phyloP scores from a whole-genome alignment of 2,888 invertebrate genomes.

The Cryptosula pallasiana region DNA sequence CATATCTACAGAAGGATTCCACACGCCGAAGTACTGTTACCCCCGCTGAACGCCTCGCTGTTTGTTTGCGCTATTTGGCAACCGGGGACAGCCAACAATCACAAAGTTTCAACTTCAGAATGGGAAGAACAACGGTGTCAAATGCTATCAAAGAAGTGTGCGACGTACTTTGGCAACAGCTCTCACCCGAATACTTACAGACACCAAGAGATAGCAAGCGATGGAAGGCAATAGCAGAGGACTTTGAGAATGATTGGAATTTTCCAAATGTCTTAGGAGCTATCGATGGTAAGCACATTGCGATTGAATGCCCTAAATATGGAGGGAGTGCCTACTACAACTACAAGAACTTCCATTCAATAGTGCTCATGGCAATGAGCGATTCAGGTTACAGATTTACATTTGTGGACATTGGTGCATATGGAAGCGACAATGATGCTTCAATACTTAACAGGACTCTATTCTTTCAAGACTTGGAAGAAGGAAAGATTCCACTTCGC shows the following conservation, averaged over 20 bases:
- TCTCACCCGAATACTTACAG: slow-evolving; percentile 21
- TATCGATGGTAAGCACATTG: slow-evolving; percentile 26
- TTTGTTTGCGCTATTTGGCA: too few relatives aligned
- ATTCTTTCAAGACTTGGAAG: neutral
- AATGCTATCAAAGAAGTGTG: too few relatives aligned
- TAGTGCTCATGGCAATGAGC: too few relatives aligned
- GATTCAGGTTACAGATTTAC: neutral
- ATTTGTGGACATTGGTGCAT: neutral
- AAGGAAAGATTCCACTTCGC: neutral
- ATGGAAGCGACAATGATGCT: neutral
- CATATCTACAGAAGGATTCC: slow-evolving; percentile 13
- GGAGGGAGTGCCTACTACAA: slow-evolving; percentile 20
- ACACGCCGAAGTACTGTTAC: neutral
- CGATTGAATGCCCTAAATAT: slow-evolving; percentile 6
- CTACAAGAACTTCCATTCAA: slow-evolving; percentile 25
- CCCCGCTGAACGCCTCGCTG: neutral
- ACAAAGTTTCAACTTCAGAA: too few relatives aligned
- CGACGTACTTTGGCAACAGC: neutral
- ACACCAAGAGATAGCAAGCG: slow-evolving; percentile 15
- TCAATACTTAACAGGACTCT: neutral
- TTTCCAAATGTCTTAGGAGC: slow-evolving; percentile 24
- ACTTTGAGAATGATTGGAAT: slow-evolving; percentile 15
- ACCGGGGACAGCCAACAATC: too few relatives aligned
- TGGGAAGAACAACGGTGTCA: too few relatives aligned
- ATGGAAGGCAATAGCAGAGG: slow-evolving; percentile 26